Percentiles rank a stretch among this genome's conserved stretches.
Evolutionary conservation across 2,113 vertebrate species (phyloP).

Genomic region (Scomber colias): DNA sequence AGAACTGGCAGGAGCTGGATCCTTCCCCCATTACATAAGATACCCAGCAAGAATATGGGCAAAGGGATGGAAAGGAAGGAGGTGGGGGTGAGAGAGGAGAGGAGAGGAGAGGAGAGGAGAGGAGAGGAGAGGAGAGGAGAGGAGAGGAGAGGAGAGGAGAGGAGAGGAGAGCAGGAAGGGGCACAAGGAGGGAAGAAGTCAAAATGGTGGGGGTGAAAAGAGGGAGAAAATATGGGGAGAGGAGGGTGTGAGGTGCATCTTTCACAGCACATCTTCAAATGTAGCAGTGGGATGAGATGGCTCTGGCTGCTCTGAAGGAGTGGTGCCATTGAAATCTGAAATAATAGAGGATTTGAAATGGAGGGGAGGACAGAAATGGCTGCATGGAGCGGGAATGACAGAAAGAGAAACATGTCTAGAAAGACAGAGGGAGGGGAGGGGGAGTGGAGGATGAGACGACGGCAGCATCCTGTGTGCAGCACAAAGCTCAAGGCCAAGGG

Average conservation of each 20-base stretch:
- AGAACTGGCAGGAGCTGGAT: conserved; percentile 79
- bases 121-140: neutral
- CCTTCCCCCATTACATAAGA: conserved; percentile 80
- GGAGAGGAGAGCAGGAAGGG: conserved; percentile 1
- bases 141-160: no score
- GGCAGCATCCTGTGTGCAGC: conserved; percentile 47
- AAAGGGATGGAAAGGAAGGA: neutral
- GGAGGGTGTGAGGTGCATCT: conserved; percentile 39
- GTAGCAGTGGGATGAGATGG: conserved; percentile 43
- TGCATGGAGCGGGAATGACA: conserved; percentile 52
- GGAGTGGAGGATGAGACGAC: conserved; percentile 31
- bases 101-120: conserved; percentile 8
- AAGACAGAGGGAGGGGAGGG: conserved; percentile 32
- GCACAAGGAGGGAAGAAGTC: conserved; percentile 27
- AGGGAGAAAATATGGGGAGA: conserved; percentile 6
- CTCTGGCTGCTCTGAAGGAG: conserved; percentile 21
- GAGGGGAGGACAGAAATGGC: conserved; percentile 65
- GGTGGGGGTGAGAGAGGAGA: neutral
- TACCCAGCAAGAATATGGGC: conserved; percentile 67
- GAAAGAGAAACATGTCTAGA: conserved; percentile 61
- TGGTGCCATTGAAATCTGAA: conserved; percentile 42
- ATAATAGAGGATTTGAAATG: conserved; percentile 57
- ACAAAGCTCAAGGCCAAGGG: conserved; percentile 49
- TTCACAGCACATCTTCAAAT: conserved; percentile 62
- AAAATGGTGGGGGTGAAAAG: conserved; percentile 58